Evolutionary conservation across 2,113 vertebrate genomes (phyloP).

Genomic region (Nothoprocta pentlandii): DNA sequence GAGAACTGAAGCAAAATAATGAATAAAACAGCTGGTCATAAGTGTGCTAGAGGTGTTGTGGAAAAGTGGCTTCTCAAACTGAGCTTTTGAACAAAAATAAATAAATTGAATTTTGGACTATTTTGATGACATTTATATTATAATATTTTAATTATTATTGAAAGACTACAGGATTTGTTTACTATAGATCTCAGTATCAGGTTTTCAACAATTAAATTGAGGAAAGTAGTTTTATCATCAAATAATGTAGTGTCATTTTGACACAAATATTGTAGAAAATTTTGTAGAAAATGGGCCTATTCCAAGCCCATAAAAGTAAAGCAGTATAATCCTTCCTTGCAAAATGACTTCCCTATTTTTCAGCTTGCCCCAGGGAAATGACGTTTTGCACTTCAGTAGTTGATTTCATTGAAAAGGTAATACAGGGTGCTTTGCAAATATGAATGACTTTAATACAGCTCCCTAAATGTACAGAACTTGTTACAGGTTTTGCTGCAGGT

Average conservation of each 20-base stretch:
- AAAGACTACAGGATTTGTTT: background rate
- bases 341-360: background rate
- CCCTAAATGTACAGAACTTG: background rate
- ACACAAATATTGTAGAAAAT: background rate
- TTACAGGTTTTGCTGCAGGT: background rate
- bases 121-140: background rate
- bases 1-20: background rate
- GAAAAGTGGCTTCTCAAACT: background rate
- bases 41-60: background rate
- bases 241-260: background rate
- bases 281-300: background rate
- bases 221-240: background rate
- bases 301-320: conserved; percentile 3
- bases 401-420: background rate
- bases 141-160: background rate
- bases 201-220: background rate
- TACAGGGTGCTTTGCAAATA: background rate
- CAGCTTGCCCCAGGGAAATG: background rate
- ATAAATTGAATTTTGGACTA: background rate
- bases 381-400: background rate
- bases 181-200: background rate
- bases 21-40: background rate
- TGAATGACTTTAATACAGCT: background rate
- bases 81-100: background rate
- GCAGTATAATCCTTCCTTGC: background rate